Evolutionary conservation across 2,797 vertebrate species (phyloP).

Genomic region (Stomatorhinus walkeri): DNA sequence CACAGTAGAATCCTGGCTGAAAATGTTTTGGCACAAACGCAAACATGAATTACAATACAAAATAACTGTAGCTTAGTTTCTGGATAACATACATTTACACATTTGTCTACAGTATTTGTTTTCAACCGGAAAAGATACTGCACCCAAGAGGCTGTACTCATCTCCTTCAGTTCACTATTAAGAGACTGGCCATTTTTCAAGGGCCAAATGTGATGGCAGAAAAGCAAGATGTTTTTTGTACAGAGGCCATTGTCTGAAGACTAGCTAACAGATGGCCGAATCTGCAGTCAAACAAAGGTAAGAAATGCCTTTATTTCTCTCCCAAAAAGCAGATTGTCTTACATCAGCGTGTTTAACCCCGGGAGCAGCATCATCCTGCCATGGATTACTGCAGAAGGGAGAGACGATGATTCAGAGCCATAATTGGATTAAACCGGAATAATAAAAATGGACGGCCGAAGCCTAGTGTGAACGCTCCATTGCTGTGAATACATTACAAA

Average conservation of each 20-base stretch:
- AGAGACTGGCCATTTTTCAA: conserved; percentile 21
- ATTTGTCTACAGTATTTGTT: not conserved
- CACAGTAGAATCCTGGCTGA: not conserved
- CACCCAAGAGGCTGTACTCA: conserved; percentile 20
- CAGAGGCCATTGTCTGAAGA: conserved; percentile 17
- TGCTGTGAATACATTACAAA: conserved; percentile 72
- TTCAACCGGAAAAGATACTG: conserved; percentile 20
- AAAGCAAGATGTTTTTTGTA: conserved; percentile 25
- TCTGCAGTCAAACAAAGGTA: conserved; percentile 28
- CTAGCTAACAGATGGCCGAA: conserved; percentile 25
- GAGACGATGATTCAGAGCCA: conserved; percentile 49
- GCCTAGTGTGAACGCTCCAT: conserved; percentile 67
- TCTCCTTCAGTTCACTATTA: conserved; percentile 9
- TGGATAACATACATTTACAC: not conserved
- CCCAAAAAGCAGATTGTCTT: conserved; percentile 25
- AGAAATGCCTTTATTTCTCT: conserved; percentile 16
- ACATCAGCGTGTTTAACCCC: conserved; percentile 38
- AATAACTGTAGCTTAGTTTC: not conserved
- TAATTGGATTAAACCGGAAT: conserved; percentile 76
- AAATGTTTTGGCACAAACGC: not conserved
- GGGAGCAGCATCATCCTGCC: conserved; percentile 38
- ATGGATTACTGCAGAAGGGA: conserved; percentile 42
- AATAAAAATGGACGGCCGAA: conserved; percentile 36
- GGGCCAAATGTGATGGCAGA: conserved; percentile 19
- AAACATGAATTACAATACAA: not conserved